Conservation (phyloP, 2,113 vertebrate genomes). For the Brevimyrus niger region DNA sequence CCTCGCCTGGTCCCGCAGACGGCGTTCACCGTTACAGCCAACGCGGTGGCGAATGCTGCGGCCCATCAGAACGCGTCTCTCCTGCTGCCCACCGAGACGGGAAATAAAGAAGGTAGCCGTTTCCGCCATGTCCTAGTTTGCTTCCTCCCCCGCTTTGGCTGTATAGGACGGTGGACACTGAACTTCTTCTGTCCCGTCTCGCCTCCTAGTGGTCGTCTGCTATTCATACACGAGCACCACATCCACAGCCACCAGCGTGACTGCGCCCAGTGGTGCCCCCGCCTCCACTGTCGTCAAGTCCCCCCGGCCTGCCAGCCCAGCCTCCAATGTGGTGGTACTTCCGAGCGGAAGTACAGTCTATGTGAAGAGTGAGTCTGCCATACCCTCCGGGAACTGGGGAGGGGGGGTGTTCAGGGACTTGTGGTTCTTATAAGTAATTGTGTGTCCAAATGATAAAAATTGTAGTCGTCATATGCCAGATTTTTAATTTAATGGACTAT, state of each 20-base stretch:
- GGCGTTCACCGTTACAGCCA: conserved; percentile 88
- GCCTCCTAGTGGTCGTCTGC: conserved; percentile 84
- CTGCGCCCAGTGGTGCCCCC: conserved; percentile 71
- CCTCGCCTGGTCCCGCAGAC: conserved; percentile 93
- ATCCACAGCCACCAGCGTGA: conserved; percentile 79
- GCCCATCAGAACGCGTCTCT: conserved; percentile 87
- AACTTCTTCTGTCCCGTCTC: conserved; percentile 6
- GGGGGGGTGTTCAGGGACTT: neutral
- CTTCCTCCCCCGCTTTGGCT: neutral
- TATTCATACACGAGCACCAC: conserved; percentile 97
- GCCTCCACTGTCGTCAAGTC: conserved; percentile 81
- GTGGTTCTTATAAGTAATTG: neutral
- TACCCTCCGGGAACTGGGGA: neutral
- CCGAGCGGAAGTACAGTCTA: conserved; percentile 96
- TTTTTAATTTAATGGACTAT: neutral
- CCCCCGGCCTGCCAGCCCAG: conserved; percentile 87
- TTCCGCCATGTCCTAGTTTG: neutral
- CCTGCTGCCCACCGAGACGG: conserved; percentile 84
- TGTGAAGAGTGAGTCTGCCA: conserved; percentile 82
- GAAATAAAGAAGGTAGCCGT: conserved; percentile 86
- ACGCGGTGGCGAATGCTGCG: conserved; percentile 83
- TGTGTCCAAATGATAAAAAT: neutral
- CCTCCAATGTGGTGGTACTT: conserved; percentile 91
- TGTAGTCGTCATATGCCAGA: neutral
- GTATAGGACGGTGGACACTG: neutral